Conservation (phyloP, 2,888 invertebrate genomes). For the Leptinotarsa peninsularis region DNA sequence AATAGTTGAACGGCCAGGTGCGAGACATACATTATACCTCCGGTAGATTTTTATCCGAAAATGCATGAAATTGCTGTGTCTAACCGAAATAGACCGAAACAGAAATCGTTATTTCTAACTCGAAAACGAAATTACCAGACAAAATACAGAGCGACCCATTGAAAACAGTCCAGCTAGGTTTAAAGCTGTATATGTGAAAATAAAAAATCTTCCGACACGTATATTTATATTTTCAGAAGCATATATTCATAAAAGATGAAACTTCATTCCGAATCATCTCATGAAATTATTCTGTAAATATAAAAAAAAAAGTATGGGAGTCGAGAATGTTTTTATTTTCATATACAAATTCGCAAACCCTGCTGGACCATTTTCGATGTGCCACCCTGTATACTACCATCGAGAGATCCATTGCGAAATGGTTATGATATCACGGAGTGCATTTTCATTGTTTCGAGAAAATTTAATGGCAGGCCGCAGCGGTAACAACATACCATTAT, state of each 20-base stretch:
- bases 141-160: not conserved
- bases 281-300: too few relatives aligned
- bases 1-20: constrained; percentile 50
- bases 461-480: constrained; percentile 34
- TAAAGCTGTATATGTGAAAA: too few relatives aligned
- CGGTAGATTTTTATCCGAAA: constrained; percentile 44
- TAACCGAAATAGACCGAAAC: constrained; percentile 35
- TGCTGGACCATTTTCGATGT: not conserved
- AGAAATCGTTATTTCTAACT: constrained; percentile 15
- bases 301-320: too few relatives aligned
- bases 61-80: constrained; percentile 48
- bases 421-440: constrained; percentile 21
- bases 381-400: constrained; percentile 15
- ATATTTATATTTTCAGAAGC: too few relatives aligned
- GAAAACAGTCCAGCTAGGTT: not conserved
- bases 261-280: too few relatives aligned
- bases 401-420: constrained; percentile 26
- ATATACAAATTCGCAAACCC: not conserved
- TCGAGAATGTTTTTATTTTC: too few relatives aligned
- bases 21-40: constrained; percentile 38
- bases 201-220: too few relatives aligned
- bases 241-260: too few relatives aligned
- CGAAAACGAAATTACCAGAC: constrained; percentile 9
- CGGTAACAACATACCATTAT: constrained; percentile 44
- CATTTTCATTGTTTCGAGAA: constrained; percentile 43